Conservation (phyloP, 2,113 vertebrate species). For the Epinephelus cyanopodus region DNA sequence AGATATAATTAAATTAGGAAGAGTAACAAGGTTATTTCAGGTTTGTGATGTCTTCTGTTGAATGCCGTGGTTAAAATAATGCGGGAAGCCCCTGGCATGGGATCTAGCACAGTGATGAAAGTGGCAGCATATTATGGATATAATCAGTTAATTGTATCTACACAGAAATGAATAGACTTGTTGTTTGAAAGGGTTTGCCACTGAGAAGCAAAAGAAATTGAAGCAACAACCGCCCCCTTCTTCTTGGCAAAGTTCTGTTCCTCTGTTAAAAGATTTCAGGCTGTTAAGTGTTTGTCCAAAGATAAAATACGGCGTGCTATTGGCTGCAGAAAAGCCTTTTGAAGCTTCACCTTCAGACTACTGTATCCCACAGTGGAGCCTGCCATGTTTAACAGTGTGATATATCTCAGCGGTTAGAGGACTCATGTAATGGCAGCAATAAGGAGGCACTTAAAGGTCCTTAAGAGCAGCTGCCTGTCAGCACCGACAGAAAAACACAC, state of each 20-base stretch:
- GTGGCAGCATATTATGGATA: not conserved
- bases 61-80: constrained; percentile 28
- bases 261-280: constrained; percentile 1
- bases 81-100: constrained; percentile 49
- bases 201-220: constrained; percentile 15
- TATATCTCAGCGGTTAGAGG: constrained; percentile 52
- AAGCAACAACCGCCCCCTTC: not conserved
- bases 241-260: not conserved
- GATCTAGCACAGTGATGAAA: constrained; percentile 31
- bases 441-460: constrained; percentile 66
- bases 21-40: constrained; percentile 39
- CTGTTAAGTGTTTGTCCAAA: constrained; percentile 10
- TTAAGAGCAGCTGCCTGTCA: constrained; percentile 66
- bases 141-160: constrained; percentile 54
- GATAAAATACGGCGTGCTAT: not conserved
- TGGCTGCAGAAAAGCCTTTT: not conserved
- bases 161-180: constrained; percentile 22
- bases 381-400: constrained; percentile 57
- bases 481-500: constrained; percentile 43
- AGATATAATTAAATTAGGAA: constrained; percentile 41
- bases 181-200: constrained; percentile 29
- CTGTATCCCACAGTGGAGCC: not conserved
- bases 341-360: constrained; percentile 24
- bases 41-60: constrained; percentile 39
- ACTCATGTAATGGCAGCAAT: constrained; percentile 60